Base-by-base conservation (phyloP, 2,113 vertebrate species). In the Tetrao urogallus region DNA sequence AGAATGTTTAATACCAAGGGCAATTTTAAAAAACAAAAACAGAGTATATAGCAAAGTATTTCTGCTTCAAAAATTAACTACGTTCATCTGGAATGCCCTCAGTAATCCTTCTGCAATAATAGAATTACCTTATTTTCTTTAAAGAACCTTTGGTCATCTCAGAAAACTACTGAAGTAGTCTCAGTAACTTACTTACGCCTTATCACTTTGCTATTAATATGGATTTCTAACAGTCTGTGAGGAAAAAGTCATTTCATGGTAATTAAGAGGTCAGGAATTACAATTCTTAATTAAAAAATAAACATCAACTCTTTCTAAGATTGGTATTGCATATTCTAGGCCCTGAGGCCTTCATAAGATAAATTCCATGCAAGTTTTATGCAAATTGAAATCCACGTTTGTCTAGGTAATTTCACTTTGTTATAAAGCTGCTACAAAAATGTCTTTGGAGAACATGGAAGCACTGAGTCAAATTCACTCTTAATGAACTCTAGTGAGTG, bases 211-310 rank as follows among this genome's bases (percentile, higher is more conserved):
- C 20, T 82, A 22, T 69, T 82, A 67, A 54, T 61, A 89, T 72
- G 50, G 32, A 76, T 77, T 89, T 92, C 63, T 79, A 79, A 66
- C 61, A 69, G 18, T 45, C 58, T 72, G 40, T 76, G 36, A 71
- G 70, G 70, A 76, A 93, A 67, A 92, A 67, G 24, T 65, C 0
- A 60, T 91, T 71, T 77, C 13, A 80, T 70, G 3, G 82, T 86
- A 80, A 90, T 86, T 74, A 82, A 83, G 72, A 78, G 60, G n/a
- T 93, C 78, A 91, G 60, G 30, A 88, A 86, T 83, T 83, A 71
- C 28, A 70, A 34, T 79, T 50, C 2, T 76, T 61, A 80, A 17
- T 90, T 78, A 80, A 47, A 71, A 90, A 65, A 77, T 63, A 93
- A 93, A 90, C 25, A n/a, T 11, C 20, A 47, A 89, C 36, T 63